Conservation (phyloP, 2,888 invertebrate species). For the Tromatobia lineatoria region DNA sequence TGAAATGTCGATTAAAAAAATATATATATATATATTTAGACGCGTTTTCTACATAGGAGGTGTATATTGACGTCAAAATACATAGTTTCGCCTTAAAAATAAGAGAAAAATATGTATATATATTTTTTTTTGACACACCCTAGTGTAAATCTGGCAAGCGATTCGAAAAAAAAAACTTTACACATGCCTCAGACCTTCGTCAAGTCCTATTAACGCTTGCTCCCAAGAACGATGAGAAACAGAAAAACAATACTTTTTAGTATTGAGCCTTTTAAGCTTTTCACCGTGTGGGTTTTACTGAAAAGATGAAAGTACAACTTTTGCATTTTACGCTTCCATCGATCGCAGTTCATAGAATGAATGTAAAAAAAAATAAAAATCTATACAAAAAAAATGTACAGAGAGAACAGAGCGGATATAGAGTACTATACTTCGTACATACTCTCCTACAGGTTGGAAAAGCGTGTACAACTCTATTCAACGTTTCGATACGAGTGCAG, state of each 20-base stretch:
- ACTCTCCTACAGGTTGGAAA: slow-evolving; percentile 27
- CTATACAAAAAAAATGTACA: slow-evolving; percentile 40
- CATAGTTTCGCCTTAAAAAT: too few species aligned
- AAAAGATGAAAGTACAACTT: slow-evolving; percentile 40
- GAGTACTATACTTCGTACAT: slow-evolving; percentile 1
- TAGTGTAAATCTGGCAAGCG: too few species aligned
- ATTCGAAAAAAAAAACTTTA: too few species aligned
- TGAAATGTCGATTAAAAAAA: too few species aligned
- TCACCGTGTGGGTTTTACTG: slow-evolving; percentile 11
- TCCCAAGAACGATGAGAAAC: too few species aligned
- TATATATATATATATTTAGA: too few species aligned
- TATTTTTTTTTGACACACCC: too few species aligned
- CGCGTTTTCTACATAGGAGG: too few species aligned
- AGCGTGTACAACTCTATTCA: slow-evolving; percentile 56
- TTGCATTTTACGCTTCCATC: slow-evolving; percentile 47
- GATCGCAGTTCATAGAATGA: slow-evolving; percentile 32
- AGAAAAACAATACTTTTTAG: slow-evolving; percentile 6
- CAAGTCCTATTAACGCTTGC: too few species aligned
- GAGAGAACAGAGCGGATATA: slow-evolving; percentile 19
- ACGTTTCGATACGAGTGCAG: slow-evolving; percentile 44
- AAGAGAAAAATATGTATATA: too few species aligned
- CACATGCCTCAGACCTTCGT: too few species aligned
- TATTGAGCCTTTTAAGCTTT: slow-evolving; percentile 22
- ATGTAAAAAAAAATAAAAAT: slow-evolving; percentile 30
- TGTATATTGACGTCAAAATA: too few species aligned